Base-by-base conservation (phyloP, 2,113 vertebrate genomes). In the Antechinus stuartii region DNA sequence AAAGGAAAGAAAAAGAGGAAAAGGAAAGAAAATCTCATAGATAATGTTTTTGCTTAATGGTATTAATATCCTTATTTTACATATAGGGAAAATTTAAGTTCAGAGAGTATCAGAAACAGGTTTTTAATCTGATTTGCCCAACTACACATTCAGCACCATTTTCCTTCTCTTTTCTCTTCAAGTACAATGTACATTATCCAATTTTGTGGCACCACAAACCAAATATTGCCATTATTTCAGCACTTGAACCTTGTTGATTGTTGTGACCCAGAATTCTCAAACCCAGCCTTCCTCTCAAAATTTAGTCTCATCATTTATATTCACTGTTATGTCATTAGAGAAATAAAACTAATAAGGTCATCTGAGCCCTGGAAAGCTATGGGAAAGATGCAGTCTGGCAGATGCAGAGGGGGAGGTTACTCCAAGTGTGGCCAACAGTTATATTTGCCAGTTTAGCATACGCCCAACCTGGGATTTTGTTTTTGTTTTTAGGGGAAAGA, bases 281-380 rank as follows among this genome's bases (percentile, higher is more conserved):
- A 16, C n/a, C 54, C 54, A 90, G 26, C 84, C 92, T 46, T 53
- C 46, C 68, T 90, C 90, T 94, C 76, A 91, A 95, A 94, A 89
- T 42, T 46, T 91, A 54, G 42, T 61, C 90, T 92, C 76, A n/a
- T 57, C n/a, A 90, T 26, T 93, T 57, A 16, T 54, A 19, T 6
- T 92, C 12, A 26, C 57, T 91, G 61, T 90, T 90, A 53, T 89
- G 76, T 92, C 54, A 96, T 52, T n/a, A 84, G 2, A 54, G 35
- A 76, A 93, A 95, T 8, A 91, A 49, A 46, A 96, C n/a, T 84
- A 46, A 90, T 90, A 91, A 68, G 49, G 89, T 30, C 27, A 92
- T n/a, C 53, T 49, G 25, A 90, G 90, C 94, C 27, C 26, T 84
- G 54, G 61, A 53, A 27, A 61, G 84, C 93, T 76, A 84, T 89